These are phyloP conservation scores for Ethmia dodecea DNA, from an alignment of 2,888 invertebrate species.

Conservation along the genomic window DNA sequence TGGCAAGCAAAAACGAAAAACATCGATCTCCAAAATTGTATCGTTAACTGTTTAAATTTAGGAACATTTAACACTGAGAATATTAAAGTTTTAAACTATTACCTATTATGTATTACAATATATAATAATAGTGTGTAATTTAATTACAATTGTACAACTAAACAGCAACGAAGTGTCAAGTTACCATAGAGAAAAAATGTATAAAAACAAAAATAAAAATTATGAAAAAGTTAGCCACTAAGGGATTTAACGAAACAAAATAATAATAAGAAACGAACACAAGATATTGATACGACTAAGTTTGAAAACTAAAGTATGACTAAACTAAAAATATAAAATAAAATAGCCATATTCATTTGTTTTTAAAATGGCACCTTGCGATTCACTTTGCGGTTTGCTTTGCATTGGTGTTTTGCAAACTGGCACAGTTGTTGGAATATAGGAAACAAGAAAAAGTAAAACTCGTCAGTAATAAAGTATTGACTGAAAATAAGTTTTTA, in stretches of 20 bases:
- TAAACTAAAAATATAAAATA: conserved; percentile 44
- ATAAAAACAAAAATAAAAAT: conserved; percentile 23
- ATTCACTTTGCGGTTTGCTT: conserved; percentile 53
- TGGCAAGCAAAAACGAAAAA: conserved; percentile 62
- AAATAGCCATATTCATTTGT: conserved; percentile 64
- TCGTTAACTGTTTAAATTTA: conserved; percentile 67
- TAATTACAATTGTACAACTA: conserved; percentile 59
- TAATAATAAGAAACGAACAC: conserved; percentile 56
- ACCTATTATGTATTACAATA: conserved; percentile 56
- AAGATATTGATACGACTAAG: conserved; percentile 52
- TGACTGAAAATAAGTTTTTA: conserved; percentile 14
- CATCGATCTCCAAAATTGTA: conserved; percentile 39
- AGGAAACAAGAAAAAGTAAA: conserved; percentile 1
- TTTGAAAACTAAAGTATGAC: conserved; percentile 49
- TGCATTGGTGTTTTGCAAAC: conserved; percentile 35
- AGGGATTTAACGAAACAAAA: conserved; percentile 47
- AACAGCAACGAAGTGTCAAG: conserved; percentile 43
- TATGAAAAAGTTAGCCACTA: conserved; percentile 20
- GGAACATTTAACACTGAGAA: conserved; percentile 76
- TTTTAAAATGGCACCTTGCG: conserved; percentile 66
- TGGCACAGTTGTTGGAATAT: conserved; percentile 17
- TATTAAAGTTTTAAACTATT: conserved; percentile 65
- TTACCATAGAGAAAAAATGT: conserved; percentile 34
- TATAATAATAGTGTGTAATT: conserved; percentile 37
- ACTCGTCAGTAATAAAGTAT: conserved; percentile 20